phyloP scores from a whole-genome alignment of 23 tunicate genomes.

The Styela clava region DNA sequence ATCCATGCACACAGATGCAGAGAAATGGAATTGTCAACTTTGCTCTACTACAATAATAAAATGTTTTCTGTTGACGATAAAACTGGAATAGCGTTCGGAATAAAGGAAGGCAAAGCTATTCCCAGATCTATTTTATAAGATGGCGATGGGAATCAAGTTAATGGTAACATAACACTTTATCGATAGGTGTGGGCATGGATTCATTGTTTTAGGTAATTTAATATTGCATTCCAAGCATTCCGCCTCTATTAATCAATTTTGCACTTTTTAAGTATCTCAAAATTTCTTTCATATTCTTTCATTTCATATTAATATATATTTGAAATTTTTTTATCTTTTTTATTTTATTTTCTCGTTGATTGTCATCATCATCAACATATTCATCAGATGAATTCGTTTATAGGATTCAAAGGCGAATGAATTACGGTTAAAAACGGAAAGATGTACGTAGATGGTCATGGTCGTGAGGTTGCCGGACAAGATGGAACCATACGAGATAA shows the following conservation, averaged over 20 bases:
- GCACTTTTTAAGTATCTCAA: too few species aligned
- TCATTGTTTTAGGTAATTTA: too few species aligned
- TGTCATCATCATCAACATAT: too few species aligned
- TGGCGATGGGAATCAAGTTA: slow-evolving; percentile 94
- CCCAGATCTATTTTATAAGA: slow-evolving; percentile 90
- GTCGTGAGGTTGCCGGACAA: slow-evolving; percentile 85
- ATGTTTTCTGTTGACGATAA: slow-evolving; percentile 85
- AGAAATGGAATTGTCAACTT: slow-evolving; percentile 96
- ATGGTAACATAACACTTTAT: too few species aligned
- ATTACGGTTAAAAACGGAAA: slow-evolving; percentile 85
- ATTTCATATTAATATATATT: too few species aligned
- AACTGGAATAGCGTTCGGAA: slow-evolving; percentile 93
- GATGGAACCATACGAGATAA: slow-evolving; percentile 45
- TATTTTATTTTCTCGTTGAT: too few species aligned
- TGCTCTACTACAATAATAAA: slow-evolving; percentile 63
- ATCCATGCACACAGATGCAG: slow-evolving; percentile 79
- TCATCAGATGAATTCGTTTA: too few species aligned
- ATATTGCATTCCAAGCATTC: too few species aligned
- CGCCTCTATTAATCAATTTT: too few species aligned
- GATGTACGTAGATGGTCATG: slow-evolving; percentile 81
- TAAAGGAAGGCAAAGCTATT: slow-evolving; percentile 44
- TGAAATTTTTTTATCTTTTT: too few species aligned
- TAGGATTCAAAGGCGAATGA: slow-evolving; percentile 99
- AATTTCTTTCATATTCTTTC: too few species aligned
- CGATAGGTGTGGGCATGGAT: too few species aligned